A percentile compares a stretch with the other conserved stretches of the same genome.
These are phyloP conservation scores for Andrena camellia DNA, from an alignment of 2,888 invertebrate genomes.

Conservation along the genomic window DNA sequence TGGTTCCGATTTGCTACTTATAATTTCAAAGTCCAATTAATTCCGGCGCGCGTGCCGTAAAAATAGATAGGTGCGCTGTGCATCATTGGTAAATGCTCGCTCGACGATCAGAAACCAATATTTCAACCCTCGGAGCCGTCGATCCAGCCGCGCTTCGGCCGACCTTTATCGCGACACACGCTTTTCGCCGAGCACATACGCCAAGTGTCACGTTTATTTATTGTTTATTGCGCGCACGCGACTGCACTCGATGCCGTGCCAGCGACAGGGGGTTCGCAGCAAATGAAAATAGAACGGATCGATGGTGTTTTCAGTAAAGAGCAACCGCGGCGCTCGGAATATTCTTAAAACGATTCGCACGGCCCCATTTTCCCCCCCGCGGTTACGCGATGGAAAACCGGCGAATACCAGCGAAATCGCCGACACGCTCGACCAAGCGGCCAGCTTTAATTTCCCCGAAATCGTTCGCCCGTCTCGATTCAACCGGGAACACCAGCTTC, in stretches of 20 bases:
- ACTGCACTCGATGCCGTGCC: conserved; percentile 15
- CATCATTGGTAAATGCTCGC: background rate
- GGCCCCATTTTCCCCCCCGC: background rate
- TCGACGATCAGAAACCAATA: conserved; percentile 21
- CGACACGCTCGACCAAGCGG: too few relatives aligned
- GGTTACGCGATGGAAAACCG: background rate
- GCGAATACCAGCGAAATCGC: too few relatives aligned
- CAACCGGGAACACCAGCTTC: too few relatives aligned
- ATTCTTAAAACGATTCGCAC: conserved; percentile 28
- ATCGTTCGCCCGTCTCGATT: too few relatives aligned
- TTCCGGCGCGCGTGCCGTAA: background rate
- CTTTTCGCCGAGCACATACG: conserved; percentile 5
- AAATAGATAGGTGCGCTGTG: background rate
- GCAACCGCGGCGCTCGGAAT: conserved; percentile 16
- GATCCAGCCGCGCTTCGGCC: conserved; percentile 11
- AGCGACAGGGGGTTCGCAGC: conserved; percentile 18
- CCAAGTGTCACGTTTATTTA: conserved; percentile 50
- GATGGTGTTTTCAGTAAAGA: conserved; percentile 43
- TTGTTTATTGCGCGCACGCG: conserved; percentile 40
- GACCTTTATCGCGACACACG: conserved; percentile 9
- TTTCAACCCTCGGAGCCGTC: conserved; percentile 1
- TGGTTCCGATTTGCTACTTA: too few relatives aligned
- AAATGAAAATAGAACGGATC: conserved; percentile 52
- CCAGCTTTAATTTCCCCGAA: too few relatives aligned
- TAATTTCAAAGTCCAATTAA: too few relatives aligned